These are phyloP conservation scores for Tursiops truncatus DNA, from an alignment of 2,113 vertebrate genomes.

Conservation along the genomic window DNA sequence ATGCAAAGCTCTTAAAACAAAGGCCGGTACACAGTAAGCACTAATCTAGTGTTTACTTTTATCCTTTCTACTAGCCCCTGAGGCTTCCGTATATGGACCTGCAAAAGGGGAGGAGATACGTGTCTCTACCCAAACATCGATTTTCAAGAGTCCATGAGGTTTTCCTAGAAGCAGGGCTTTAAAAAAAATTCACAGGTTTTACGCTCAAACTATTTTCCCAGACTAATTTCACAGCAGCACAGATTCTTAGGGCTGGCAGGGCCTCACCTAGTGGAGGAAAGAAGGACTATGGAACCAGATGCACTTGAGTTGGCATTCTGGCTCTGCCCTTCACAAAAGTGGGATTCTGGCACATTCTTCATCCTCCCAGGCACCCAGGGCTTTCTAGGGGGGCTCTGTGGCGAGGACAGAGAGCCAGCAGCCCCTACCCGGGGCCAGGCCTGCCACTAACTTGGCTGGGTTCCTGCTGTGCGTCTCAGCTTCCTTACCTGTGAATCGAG, in stretches of 20 bases:
- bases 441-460: not conserved
- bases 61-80: not conserved
- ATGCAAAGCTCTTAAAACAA: not conserved
- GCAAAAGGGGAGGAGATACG: not conserved
- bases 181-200: constrained; percentile 18
- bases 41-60: not conserved
- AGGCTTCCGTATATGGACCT: not conserved
- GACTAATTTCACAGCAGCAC: not conserved
- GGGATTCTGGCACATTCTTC: not conserved
- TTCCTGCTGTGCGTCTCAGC: not conserved
- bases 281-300: not conserved
- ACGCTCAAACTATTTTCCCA: not conserved
- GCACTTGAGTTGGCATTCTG: too few relatives aligned
- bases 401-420: not conserved
- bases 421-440: rapidly evolving
- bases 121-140: not conserved
- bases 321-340: rapidly evolving
- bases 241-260: not conserved
- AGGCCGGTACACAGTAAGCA: not conserved
- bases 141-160: constrained; percentile 3
- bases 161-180: constrained; percentile 44
- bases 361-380: too few relatives aligned
- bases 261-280: not conserved
- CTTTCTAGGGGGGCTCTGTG: not conserved
- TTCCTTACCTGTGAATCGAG: not conserved